Evolutionary conservation across 2,113 vertebrate genomes (phyloP).

Genomic region (Fulica atra): DNA sequence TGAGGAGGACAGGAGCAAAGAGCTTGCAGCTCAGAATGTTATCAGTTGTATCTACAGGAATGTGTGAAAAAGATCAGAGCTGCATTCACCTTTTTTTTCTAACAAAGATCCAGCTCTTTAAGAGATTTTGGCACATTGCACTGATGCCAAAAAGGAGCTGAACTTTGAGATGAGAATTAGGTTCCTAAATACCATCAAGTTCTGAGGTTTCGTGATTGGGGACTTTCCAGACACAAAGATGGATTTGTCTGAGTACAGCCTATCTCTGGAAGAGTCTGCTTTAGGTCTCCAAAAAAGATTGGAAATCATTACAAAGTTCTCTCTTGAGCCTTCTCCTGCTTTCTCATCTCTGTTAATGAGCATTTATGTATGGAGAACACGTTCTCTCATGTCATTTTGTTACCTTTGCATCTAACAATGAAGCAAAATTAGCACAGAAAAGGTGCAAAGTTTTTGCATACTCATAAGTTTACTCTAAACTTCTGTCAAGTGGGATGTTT

Average conservation of each 20-base stretch:
- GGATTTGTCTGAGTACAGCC: background rate
- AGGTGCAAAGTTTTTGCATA: background rate
- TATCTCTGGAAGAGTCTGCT: background rate
- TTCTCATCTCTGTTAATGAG: constrained; percentile 2
- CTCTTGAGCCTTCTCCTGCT: background rate
- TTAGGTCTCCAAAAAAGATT: background rate
- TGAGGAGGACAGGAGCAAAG: background rate
- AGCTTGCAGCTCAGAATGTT: background rate
- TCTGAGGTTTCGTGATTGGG: background rate
- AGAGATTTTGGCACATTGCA: background rate
- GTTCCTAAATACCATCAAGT: background rate
- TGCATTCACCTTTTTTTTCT: background rate
- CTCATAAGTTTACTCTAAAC: background rate
- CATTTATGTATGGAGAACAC: background rate
- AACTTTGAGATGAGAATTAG: background rate
- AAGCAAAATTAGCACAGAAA: background rate
- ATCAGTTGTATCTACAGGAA: background rate
- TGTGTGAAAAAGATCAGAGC: background rate
- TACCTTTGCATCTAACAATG: background rate
- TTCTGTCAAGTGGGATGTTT: background rate
- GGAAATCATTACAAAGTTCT: constrained; percentile 11
- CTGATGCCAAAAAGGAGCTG: background rate
- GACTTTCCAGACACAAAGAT: background rate
- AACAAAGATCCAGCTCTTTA: background rate
- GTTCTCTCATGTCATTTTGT: background rate